Conservation (phyloP, 2,113 vertebrate species). For the Gymnobelideus leadbeateri region DNA sequence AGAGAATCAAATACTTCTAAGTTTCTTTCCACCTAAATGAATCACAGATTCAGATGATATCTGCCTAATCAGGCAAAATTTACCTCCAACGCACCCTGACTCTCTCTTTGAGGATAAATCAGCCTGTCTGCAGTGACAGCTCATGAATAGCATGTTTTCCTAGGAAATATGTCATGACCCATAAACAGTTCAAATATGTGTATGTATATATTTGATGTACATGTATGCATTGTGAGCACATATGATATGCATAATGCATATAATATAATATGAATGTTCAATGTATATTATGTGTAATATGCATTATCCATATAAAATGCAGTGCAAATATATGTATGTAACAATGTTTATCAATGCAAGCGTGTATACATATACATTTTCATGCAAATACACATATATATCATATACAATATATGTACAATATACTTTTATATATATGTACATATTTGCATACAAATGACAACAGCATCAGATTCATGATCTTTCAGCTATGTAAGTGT, state of each 20-base stretch:
- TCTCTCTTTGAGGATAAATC: background rate
- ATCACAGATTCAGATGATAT: background rate
- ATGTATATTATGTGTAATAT: too few relatives aligned
- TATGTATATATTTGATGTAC: background rate
- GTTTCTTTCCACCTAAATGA: background rate
- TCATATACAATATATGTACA: background rate
- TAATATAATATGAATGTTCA: background rate
- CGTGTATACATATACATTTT: background rate
- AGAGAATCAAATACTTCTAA: background rate
- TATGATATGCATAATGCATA: background rate
- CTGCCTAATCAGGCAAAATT: slow-evolving; percentile 9
- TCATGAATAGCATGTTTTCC: background rate
- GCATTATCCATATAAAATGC: background rate
- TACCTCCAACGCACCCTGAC: background rate
- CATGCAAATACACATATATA: background rate
- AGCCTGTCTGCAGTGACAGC: background rate
- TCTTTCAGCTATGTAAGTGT: background rate
- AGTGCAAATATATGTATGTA: background rate
- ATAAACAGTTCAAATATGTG: background rate
- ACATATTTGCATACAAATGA: background rate
- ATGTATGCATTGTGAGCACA: background rate
- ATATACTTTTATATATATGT: background rate
- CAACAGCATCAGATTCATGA: background rate
- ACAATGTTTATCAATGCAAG: background rate
- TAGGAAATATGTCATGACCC: background rate